Conservation (phyloP, 2,113 vertebrate species). For the Bungarus multicinctus region DNA sequence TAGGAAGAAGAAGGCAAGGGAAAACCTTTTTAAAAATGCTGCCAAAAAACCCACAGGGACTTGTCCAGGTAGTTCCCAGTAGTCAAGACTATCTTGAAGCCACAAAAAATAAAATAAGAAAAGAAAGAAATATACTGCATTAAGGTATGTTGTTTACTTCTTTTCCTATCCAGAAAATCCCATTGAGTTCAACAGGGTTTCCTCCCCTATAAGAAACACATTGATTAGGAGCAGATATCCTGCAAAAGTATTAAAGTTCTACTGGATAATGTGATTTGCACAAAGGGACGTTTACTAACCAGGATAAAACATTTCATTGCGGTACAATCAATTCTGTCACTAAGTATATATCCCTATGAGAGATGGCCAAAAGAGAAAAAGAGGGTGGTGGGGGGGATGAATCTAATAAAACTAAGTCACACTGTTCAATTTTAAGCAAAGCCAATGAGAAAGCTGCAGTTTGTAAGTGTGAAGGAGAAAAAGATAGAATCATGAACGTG, state of each 20-base stretch:
- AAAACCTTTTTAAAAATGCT: not conserved
- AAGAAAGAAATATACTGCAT: not conserved
- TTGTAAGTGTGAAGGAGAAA: not conserved
- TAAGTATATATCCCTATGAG: not conserved
- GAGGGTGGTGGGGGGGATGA: not conserved
- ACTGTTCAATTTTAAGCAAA: conserved; percentile 19
- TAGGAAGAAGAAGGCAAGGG: not conserved
- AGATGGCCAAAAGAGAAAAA: conserved; percentile 10
- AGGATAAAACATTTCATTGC: not conserved
- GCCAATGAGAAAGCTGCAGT: not conserved
- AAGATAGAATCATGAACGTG: conserved; percentile 1
- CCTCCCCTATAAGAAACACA: not conserved
- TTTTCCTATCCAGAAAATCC: not conserved
- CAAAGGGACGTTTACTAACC: not conserved
- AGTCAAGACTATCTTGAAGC: not conserved
- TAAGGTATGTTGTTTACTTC: not conserved
- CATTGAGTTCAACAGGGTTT: not conserved
- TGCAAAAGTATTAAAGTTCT: not conserved
- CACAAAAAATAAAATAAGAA: not conserved
- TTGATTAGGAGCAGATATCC: not conserved
- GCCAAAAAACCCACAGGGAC: not conserved
- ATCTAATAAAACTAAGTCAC: not conserved
- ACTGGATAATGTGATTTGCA: not conserved
- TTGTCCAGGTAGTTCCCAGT: not conserved
- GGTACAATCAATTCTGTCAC: not conserved